phyloP scores from a whole-genome alignment of 1,140 invertebrate genomes.

The Pogonus chalceus region DNA sequence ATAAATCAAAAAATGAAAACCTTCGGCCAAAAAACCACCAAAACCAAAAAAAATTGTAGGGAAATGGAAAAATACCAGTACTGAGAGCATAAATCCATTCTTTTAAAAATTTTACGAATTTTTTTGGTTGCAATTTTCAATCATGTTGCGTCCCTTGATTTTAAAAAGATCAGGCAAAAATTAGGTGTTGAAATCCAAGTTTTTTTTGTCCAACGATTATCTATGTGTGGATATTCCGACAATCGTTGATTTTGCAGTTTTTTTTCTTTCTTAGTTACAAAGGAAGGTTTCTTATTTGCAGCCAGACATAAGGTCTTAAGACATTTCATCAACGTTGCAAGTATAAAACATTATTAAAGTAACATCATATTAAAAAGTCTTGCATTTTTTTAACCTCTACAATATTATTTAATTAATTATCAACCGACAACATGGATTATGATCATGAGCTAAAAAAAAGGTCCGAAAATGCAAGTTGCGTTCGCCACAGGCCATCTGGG shows the following conservation, averaged over 20 bases:
- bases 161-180: constrained; percentile 13
- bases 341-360: constrained; percentile 9
- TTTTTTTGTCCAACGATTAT: constrained; percentile 26
- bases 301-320: constrained; percentile 35
- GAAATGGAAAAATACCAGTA: constrained; percentile 1
- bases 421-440: constrained; percentile 1
- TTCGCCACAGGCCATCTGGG: background rate
- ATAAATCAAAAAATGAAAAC: constrained; percentile 10
- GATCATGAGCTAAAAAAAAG: too few relatives aligned
- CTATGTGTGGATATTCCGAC: constrained; percentile 18
- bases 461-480: too few relatives aligned
- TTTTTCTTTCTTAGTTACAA: constrained; percentile 28
- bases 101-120: constrained; percentile 29
- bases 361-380: background rate
- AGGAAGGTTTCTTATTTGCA: constrained; percentile 28
- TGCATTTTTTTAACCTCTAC: background rate
- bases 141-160: constrained; percentile 17
- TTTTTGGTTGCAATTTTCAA: constrained; percentile 28
- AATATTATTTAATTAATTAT: background rate
- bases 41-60: constrained; percentile 14
- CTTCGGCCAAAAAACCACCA: constrained; percentile 9
- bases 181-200: constrained; percentile 31
- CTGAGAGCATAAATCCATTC: constrained; percentile 26
- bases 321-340: constrained; percentile 29
- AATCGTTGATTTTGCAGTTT: constrained; percentile 26